Percentiles rank a stretch among this genome's conserved stretches.
Conservation (phyloP, 2,888 invertebrate genomes). For the Lamellibrachia satsuma region DNA sequence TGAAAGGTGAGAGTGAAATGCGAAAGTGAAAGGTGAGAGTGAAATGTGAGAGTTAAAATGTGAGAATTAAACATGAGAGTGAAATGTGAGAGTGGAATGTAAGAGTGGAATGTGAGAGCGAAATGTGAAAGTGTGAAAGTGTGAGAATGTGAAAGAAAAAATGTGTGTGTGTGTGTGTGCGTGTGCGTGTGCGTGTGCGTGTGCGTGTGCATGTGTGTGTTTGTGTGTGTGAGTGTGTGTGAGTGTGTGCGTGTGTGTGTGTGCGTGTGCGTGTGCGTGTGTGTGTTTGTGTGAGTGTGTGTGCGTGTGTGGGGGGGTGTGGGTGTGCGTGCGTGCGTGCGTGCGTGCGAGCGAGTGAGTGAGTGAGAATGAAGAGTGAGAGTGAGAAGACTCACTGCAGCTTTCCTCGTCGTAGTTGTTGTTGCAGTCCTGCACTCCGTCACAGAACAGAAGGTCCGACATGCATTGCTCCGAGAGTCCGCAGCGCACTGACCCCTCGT, state of each 20-base stretch:
- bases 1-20: neutral
- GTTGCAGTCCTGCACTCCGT: conserved; percentile 20
- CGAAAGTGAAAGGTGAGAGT: neutral
- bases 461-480: conserved; percentile 22
- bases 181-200: too few relatives aligned
- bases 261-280: too few relatives aligned
- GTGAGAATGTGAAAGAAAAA: neutral
- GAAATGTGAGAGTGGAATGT: neutral
- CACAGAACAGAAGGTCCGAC: conserved; percentile 21
- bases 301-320: too few relatives aligned
- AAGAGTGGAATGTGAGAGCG: neutral
- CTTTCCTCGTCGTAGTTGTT: conserved; percentile 19
- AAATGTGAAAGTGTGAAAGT: neutral
- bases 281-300: too few relatives aligned
- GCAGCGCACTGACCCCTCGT: neutral
- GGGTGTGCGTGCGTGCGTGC: too few relatives aligned
- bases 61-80: neutral
- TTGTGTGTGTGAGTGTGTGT: too few relatives aligned
- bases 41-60: neutral
- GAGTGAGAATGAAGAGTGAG: neutral
- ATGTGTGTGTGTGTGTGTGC: too few relatives aligned
- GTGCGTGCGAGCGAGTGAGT: neutral
- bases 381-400: conserved; percentile 13
- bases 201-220: too few relatives aligned
- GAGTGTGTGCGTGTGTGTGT: neutral